Percentiles rank a stretch among this genome's conserved stretches.
These are phyloP conservation scores for Panthera tigris DNA, from an alignment of 2,113 vertebrate species.

Conservation along the genomic window DNA sequence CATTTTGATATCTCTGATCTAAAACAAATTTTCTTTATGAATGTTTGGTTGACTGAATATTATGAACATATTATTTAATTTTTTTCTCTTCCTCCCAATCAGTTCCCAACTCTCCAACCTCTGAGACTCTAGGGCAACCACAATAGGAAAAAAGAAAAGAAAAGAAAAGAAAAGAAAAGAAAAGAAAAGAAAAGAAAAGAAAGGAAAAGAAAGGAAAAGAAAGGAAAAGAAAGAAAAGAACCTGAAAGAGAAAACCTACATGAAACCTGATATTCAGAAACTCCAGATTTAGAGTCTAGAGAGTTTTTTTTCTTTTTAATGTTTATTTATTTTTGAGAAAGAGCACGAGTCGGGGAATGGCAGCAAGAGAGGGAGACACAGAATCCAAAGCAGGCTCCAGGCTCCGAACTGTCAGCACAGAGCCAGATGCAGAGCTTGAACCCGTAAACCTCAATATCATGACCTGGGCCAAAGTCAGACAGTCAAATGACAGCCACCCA, in stretches of 20 bases:
- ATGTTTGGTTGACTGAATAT: neutral
- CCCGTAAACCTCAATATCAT: too few relatives aligned
- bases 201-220: neutral
- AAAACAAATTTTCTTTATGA: slow-evolving; percentile 21
- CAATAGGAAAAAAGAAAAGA: neutral
- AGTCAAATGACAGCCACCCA: too few relatives aligned
- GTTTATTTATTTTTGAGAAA: too few relatives aligned
- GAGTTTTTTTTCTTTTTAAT: too few relatives aligned
- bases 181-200: neutral
- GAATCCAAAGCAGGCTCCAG: too few relatives aligned
- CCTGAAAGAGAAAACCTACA: neutral
- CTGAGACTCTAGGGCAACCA: neutral
- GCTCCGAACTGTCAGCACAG: too few relatives aligned
- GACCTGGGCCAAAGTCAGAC: too few relatives aligned
- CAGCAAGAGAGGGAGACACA: too few relatives aligned
- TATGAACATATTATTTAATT: neutral
- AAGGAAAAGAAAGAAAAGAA: neutral
- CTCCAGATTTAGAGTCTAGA: neutral
- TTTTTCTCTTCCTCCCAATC: neutral
- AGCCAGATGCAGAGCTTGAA: too few relatives aligned
- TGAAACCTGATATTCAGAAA: neutral
- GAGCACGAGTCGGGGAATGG: too few relatives aligned
- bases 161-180: neutral
- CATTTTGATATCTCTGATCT: neutral
- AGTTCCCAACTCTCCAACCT: neutral